A percentile compares a stretch with the other conserved stretches of the same genome.
phyloP scores from a whole-genome alignment of 1,140 invertebrate species.

The Protaetia brevitarsis region DNA sequence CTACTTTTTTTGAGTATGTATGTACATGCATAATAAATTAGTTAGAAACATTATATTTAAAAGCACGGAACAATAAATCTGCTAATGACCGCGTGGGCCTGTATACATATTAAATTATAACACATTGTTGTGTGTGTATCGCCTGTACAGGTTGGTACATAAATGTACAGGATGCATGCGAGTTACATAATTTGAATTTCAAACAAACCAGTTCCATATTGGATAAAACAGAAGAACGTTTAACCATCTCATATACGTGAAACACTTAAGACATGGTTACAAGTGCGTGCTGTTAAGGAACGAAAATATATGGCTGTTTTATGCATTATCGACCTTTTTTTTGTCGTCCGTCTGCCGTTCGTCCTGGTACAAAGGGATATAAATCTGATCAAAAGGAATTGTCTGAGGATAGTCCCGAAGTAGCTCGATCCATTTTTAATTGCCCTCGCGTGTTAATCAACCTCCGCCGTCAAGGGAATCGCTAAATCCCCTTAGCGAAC shows the following conservation, averaged over 20 bases:
- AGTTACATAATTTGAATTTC: slow-evolving; percentile 11
- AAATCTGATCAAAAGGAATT: background rate
- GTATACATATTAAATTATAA: background rate
- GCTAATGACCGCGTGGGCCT: background rate
- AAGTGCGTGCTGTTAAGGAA: background rate
- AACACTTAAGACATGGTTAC: background rate
- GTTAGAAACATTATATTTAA: slow-evolving; percentile 8
- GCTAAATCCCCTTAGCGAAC: too few species aligned
- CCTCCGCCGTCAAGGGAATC: background rate
- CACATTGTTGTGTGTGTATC: background rate
- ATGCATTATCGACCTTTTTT: background rate
- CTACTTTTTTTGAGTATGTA: background rate
- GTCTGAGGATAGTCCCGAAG: background rate
- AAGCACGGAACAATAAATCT: slow-evolving; percentile 1
- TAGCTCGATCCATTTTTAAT: slow-evolving; percentile 12
- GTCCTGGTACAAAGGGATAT: background rate
- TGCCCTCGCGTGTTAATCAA: background rate
- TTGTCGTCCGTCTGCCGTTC: background rate
- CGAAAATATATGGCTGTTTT: slow-evolving; percentile 6
- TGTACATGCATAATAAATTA: background rate
- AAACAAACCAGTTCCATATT: slow-evolving; percentile 15
- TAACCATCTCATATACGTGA: background rate
- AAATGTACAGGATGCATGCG: too few species aligned
- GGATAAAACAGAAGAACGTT: slow-evolving; percentile 4
- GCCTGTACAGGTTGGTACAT: too few species aligned